Evolutionary conservation across 2,888 invertebrate genomes (phyloP).

Genomic region (Nomada lathburiana): DNA sequence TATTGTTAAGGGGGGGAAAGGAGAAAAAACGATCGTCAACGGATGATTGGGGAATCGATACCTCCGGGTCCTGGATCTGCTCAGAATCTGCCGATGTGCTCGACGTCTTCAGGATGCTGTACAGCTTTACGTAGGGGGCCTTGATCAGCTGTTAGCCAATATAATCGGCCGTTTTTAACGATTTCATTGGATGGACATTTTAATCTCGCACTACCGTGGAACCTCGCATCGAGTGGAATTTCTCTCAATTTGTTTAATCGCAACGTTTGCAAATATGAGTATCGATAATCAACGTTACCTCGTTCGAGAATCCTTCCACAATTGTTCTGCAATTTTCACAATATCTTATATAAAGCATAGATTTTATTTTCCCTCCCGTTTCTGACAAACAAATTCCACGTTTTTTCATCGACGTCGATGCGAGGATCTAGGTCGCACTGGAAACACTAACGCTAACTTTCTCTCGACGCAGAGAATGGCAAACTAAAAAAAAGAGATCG

Average conservation of each 20-base stretch:
- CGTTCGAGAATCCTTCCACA: too few relatives aligned
- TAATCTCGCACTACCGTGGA: slow-evolving; percentile 12
- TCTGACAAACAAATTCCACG: too few relatives aligned
- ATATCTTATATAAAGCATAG: too few relatives aligned
- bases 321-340: too few relatives aligned
- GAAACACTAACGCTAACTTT: slow-evolving; percentile 23
- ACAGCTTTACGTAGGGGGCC: slow-evolving; percentile 98
- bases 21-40: slow-evolving; percentile 46
- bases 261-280: neutral
- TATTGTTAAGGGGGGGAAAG: slow-evolving; percentile 8
- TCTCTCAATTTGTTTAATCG: too few relatives aligned
- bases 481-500: slow-evolving; percentile 39
- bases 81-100: slow-evolving; percentile 90
- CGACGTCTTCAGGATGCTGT: slow-evolving; percentile 97
- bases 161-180: slow-evolving; percentile 71
- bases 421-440: slow-evolving; percentile 29
- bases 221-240: slow-evolving; percentile 51
- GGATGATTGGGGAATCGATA: slow-evolving; percentile 70
- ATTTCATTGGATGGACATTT: slow-evolving; percentile 31
- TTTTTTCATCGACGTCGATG: neutral
- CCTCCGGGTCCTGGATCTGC: slow-evolving; percentile 84
- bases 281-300: too few relatives aligned
- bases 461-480: slow-evolving; percentile 20
- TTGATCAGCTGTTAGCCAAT: slow-evolving; percentile 92
- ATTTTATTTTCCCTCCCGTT: too few relatives aligned